Evolutionary conservation across 1,140 invertebrate species (phyloP).

Genomic region (Psilanteris sp.): DNA sequence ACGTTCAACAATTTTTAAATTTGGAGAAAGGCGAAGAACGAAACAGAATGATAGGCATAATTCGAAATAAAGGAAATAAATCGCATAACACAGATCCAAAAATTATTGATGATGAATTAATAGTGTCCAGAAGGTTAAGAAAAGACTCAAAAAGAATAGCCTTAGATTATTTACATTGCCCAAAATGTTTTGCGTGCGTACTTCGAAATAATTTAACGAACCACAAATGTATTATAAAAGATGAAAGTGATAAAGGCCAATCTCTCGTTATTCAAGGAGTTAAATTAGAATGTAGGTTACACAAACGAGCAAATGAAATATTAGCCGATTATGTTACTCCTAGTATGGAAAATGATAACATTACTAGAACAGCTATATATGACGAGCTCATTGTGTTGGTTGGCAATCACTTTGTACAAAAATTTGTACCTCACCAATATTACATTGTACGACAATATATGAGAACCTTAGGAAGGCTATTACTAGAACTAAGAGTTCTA

Average conservation of each 20-base stretch:
- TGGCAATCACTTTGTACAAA: constrained; percentile 15
- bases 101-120: constrained; percentile 18
- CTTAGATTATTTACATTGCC: constrained; percentile 5
- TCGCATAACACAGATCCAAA: constrained; percentile 16
- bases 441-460: constrained; percentile 28
- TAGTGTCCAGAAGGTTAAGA: constrained; percentile 29
- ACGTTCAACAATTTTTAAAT: constrained; percentile 11
- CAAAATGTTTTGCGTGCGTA: constrained; percentile 2
- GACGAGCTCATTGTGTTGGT: constrained; percentile 22
- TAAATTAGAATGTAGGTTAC: neutral
- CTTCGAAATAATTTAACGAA: constrained; percentile 1
- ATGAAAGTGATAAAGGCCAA: neutral
- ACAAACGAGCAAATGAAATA: neutral
- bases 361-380: neutral
- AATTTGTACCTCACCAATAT: constrained; percentile 29
- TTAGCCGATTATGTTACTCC: neutral
- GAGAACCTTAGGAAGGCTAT: constrained; percentile 9
- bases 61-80: constrained; percentile 31
- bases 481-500: neutral
- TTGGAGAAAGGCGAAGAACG: neutral
- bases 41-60: neutral
- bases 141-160: neutral
- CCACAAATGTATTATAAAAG: constrained; percentile 7
- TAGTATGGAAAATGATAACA: constrained; percentile 3
- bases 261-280: constrained; percentile 5